Evolutionary conservation across 1,140 invertebrate species (phyloP), one percentile per base, ranked within the genome.

Genomic region (Euura lappo): DNA sequence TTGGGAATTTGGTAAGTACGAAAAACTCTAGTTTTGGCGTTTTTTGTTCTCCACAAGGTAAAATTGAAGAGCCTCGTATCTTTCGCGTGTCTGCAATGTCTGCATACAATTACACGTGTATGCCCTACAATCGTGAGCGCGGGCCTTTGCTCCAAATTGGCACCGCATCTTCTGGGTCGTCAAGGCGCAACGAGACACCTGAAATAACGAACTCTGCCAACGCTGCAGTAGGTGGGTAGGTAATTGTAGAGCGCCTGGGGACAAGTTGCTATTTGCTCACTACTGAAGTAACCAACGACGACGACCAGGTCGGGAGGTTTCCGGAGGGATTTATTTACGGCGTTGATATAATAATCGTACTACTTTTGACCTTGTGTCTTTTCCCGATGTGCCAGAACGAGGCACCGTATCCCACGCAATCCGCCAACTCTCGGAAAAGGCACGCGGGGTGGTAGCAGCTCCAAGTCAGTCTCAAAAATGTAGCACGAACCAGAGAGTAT

Each of bases 141-240:
- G 28, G 28, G 13, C 13, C 51, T 28, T 28, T 28, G 6, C 51
- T n/a, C 13, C 4, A 60, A 60, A 60, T 60, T 60, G 51, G 51
- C 6, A 5, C 51, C 3, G 51, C 51, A n/a, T 1, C 13, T 66
- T 72, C 71, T 71, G 64, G 69, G 76, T 72, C 71, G 45, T 65
- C 68, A n/a, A n/a, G 51, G 44, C 69, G 68, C 74, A 77, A 77
- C 76, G 76, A 77, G 76, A 73, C 73, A 77, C 76, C 76, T 71
- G 71, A 75, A 75, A 75, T 75, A 77, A 77, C 71, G 73, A 77
- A 73, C 76, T 45, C 46, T 44, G 60, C 51, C 51, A 11, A 28
- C 28, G 28, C 28, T 28, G 28, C 1, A 28, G 28, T 28, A 28
- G 28, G 28, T 28, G 3, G 13, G 51, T 6, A 60, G 51, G 51